phyloP scores from a whole-genome alignment of 35 echinoderm and acorn worm genomes.

The Apostichopus japonicus region DNA sequence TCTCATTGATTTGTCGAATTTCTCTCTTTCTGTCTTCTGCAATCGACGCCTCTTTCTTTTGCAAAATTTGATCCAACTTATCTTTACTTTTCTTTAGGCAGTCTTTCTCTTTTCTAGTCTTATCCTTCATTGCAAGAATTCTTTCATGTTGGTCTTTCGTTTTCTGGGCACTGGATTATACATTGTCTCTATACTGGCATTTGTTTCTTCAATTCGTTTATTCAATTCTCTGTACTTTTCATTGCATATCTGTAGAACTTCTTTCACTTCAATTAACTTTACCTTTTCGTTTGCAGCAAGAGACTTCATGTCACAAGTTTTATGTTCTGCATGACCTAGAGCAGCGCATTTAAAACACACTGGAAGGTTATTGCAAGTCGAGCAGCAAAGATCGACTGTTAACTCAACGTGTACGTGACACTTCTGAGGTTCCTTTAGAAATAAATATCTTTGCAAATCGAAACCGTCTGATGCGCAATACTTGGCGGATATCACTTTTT shows the following conservation, averaged over 20 bases:
- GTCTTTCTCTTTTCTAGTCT: not conserved
- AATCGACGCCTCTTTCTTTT: not conserved
- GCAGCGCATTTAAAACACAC: not conserved
- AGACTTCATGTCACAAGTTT: not conserved
- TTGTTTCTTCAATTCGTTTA: not conserved
- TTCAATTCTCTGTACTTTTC: not conserved
- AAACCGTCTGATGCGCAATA: not conserved
- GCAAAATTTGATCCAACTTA: not conserved
- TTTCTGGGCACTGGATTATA: not conserved
- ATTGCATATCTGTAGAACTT: not conserved
- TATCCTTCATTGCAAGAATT: not conserved
- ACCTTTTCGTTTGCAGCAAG: not conserved
- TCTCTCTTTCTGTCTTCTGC: not conserved
- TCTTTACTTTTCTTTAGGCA: not conserved
- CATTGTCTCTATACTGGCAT: not conserved
- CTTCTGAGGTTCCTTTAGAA: no score
- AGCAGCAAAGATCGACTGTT: not conserved
- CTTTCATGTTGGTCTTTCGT: not conserved
- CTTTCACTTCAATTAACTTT: not conserved
- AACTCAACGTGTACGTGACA: no score
- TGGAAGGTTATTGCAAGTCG: not conserved
- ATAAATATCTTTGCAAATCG: no score
- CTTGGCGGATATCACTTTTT: not conserved
- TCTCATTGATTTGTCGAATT: not conserved
- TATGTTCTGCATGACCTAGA: not conserved